Evolutionary conservation across 2,888 invertebrate species (phyloP), one percentile per base, ranked within the genome.

Genomic region (Rhamnusium bicolor): DNA sequence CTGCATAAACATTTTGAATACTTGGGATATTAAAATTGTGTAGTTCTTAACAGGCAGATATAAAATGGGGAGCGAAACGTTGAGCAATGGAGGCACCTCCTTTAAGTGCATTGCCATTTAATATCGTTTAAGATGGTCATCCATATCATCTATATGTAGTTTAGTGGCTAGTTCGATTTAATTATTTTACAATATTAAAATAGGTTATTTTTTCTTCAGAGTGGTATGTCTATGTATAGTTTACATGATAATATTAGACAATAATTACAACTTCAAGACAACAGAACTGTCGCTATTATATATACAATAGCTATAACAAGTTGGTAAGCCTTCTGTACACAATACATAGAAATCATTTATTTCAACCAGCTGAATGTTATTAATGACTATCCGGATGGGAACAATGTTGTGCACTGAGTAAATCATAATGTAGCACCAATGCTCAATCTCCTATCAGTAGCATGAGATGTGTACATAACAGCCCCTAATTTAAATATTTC

Each of bases 401-500:
- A 83, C 81, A 83, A 83, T 81, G 81, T 80, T 80, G 78, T 79
- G 75, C 81, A 80, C 73, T 77, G 79, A 78, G 80, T 84, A 84
- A 85, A 84, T 85, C 83, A 83, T 83, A 84, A 84, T 82, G 80
- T 80, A 80, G 80, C 81, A 80, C 78, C 76, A 79, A 81, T 81
- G 81, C 80, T 78, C 80, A 78, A 80, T 80, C 83, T 82, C 82
- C 85, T 83, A 86, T 85, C 85, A 84, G 73, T 81, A 82, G 79
- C 84, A 84, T 76, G 83, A 82, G 83, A 83, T 84, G 84, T 86
- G 85, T 84, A 83, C 84, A 84, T 83, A 85, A 85, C 86, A 84
- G 83, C 78, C 81, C 82, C 84, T 85, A 86, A 86, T 86, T 86
- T 86, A 86, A 86, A 86, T 85, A 86, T 86, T 86, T 86, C 82